Base-by-base conservation (phyloP, 2,113 vertebrate species). In the Psephotus haematonotus region DNA sequence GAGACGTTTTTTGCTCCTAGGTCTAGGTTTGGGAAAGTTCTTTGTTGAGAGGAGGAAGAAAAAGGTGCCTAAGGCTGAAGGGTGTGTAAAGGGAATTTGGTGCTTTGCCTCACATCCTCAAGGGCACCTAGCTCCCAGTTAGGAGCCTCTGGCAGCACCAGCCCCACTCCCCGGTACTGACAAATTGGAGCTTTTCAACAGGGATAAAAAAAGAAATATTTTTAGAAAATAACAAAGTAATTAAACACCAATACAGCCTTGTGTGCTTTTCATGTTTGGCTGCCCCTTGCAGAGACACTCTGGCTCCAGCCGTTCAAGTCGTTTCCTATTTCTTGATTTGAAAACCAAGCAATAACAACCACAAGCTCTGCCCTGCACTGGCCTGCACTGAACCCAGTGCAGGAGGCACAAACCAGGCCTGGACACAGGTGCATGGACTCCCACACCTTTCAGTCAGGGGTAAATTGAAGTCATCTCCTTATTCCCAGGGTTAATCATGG, bases 251-350 rank as follows among this genome's bases (percentile, higher is more conserved):
- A n/a, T 31, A 35, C 11, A 65, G 52, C 24, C 53, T 50, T 47
- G 47, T 44, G 79, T 70, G 75, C 67, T 81, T 95, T 92, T 72
- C 70, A 18, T 74, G 13, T 67, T 71, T 80, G 70, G 64, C 92
- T 60, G 65, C 60, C 70, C 44, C 68, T 92, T 4, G 35, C 93
- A 90, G 92, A 93, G 95, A 93, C 52, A 4, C 52, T 63, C 94
- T 92, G 95, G 90, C 97, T 97, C 96, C 97, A 92, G 90, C 67
- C 70, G 50, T 93, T 94, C 68, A 81, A 87, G 77, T 6, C 0
- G 84, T 47, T 97, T 97, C 95, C 96, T 95, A 92, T 62, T 49
- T 33, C 77, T 88, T 44, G 71, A 84, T 86, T 96, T 96, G 65
- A 87, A 94, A 91, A 70, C 65, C 76, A 53, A 57, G 10, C 92